Conservation (phyloP, 1,140 invertebrate genomes). For the Oryzaephilus surinamensis region DNA sequence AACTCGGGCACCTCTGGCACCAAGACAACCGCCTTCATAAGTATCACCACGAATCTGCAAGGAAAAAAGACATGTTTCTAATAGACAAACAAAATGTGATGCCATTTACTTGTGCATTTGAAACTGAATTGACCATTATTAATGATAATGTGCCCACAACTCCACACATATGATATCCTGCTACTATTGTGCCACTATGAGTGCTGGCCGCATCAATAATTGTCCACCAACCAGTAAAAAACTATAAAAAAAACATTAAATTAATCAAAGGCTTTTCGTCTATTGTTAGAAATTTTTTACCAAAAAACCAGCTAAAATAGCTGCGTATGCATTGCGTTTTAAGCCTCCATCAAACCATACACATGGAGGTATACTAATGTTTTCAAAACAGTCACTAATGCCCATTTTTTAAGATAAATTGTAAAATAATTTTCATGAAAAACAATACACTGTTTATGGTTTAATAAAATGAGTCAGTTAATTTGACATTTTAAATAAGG, state of each 20-base stretch:
- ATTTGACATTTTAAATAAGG: background rate
- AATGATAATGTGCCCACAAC: slow-evolving; percentile 88
- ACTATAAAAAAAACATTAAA: slow-evolving; percentile 59
- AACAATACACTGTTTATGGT: background rate
- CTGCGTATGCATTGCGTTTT: slow-evolving; percentile 70
- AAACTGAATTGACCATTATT: slow-evolving; percentile 95
- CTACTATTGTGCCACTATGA: slow-evolving; percentile 60
- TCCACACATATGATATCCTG: slow-evolving; percentile 87
- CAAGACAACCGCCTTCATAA: slow-evolving; percentile 79
- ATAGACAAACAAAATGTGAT: background rate
- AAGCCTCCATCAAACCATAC: slow-evolving; percentile 57
- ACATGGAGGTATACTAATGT: slow-evolving; percentile 43
- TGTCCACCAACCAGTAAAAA: slow-evolving; percentile 96
- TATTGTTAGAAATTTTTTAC: slow-evolving; percentile 42
- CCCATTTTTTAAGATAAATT: slow-evolving; percentile 17
- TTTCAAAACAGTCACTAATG: slow-evolving; percentile 37
- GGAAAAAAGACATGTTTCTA: no score
- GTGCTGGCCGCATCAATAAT: slow-evolving; percentile 87
- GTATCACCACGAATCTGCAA: slow-evolving; percentile 68
- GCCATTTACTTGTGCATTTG: slow-evolving; percentile 73
- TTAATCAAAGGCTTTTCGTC: slow-evolving; percentile 28
- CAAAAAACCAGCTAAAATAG: slow-evolving; percentile 72
- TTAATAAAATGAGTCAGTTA: background rate
- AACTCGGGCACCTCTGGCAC: slow-evolving; percentile 77
- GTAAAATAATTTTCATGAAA: no score